Conservation (phyloP, 2,888 invertebrate species). For the Cephus spinipes region DNA sequence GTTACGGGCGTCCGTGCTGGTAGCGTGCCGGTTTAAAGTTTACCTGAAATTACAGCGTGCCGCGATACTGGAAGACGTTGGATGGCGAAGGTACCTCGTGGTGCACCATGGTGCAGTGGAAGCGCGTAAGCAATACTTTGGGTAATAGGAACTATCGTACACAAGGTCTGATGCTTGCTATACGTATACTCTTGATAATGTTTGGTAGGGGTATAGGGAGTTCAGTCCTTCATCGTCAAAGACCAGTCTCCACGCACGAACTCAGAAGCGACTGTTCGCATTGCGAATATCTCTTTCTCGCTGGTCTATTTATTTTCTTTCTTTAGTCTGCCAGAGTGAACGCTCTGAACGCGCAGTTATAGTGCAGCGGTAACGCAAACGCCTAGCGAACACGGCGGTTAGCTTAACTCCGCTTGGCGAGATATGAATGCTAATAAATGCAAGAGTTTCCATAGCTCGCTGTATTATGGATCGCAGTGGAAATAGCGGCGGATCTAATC, state of each 20-base stretch:
- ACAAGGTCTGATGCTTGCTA: neutral
- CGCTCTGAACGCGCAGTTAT: neutral
- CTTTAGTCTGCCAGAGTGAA: neutral
- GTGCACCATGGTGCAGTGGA: neutral
- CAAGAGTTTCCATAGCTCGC: constrained; percentile 34
- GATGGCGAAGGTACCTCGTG: neutral
- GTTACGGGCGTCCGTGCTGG: neutral
- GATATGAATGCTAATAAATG: constrained; percentile 39
- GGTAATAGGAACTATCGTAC: neutral
- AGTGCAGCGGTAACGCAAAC: constrained; percentile 15
- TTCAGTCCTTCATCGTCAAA: neutral
- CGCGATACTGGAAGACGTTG: neutral
- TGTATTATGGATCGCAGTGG: constrained; percentile 19
- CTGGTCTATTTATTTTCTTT: neutral
- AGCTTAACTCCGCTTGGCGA: constrained; percentile 15
- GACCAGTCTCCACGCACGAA: neutral
- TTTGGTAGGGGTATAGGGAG: neutral
- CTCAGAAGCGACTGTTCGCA: neutral
- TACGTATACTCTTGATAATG: neutral
- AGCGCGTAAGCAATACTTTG: neutral
- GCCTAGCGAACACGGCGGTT: constrained; percentile 8
- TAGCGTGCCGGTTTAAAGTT: constrained; percentile 16
- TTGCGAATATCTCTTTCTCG: neutral
- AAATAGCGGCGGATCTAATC: constrained; percentile 21
- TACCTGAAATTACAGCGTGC: constrained; percentile 28